Evolutionary conservation across 2,888 invertebrate species (phyloP), one percentile per base, ranked within the genome.

Genomic region (Tenthredo mesomela): DNA sequence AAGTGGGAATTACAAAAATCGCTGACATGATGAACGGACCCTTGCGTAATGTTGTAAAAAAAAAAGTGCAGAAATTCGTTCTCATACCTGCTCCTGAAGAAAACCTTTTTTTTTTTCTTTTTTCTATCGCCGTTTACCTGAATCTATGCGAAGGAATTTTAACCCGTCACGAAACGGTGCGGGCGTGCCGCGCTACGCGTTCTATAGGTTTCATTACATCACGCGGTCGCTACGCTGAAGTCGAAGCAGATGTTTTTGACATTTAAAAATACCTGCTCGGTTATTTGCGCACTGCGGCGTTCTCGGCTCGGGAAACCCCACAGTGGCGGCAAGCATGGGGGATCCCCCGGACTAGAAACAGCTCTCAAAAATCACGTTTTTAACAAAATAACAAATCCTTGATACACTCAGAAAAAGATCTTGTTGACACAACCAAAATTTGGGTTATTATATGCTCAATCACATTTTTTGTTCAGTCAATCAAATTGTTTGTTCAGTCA

Each of bases 241-340:
- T 70, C 15, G 25, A 54, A 70, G 86, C 90, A 90, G 89, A 91
- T 91, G 90, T 89, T 90, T 91, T 89, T 88, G 87, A 89, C 89
- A 89, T 88, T 89, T 90, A 90, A 90, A 91, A 91, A 91, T 91
- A 91, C 87, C 88, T 88, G 87, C 84, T 50, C 83, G 86, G 89
- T 88, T 91, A 91, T 91, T 91, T 90, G 87, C 88, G 90, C 89
- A 89, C 87, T 86, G 87, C 85, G 90, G 67, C 29, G 33, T 90
- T 89, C 88, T 87, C 87, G 87, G 86, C 87, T 67, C 33, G 86
- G 88, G 88, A 86, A 89, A 89, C 87, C 88, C 89, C 86, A 87
- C 88, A 87, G 71, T 61, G 86, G 88, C 88, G 88, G 86, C 85
- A 86, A 84, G 70, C 43, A 54, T 61, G 84, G 70, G 47, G 82